phyloP scores from a whole-genome alignment of 2,888 invertebrate species.

The Drosophila monieri region DNA sequence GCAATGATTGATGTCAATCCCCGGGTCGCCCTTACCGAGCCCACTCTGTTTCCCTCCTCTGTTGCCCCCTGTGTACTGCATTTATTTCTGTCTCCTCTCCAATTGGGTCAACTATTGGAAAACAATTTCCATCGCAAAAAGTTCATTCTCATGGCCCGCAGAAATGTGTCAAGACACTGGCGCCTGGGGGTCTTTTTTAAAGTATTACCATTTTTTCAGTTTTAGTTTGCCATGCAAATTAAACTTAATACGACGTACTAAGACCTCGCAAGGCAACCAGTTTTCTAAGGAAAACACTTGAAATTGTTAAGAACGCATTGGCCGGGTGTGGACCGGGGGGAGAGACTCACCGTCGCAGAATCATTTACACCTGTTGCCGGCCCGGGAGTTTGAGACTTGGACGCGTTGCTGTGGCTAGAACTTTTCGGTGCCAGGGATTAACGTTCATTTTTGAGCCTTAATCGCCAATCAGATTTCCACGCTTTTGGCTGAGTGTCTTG shows the following conservation, averaged over 20 bases:
- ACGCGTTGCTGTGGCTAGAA: background rate
- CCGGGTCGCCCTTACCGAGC: slow-evolving; percentile 57
- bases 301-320: slow-evolving; percentile 58
- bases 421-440: slow-evolving; percentile 33
- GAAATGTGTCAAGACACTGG: slow-evolving; percentile 71
- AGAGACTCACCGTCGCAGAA: slow-evolving; percentile 41
- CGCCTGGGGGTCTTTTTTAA: slow-evolving; percentile 53
- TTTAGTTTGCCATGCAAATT: slow-evolving; percentile 64
- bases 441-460: slow-evolving; percentile 38
- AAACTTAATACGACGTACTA: slow-evolving; percentile 61
- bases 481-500: slow-evolving; percentile 6
- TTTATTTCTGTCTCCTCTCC: slow-evolving; percentile 7
- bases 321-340: slow-evolving; percentile 28
- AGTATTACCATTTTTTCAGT: slow-evolving; percentile 36
- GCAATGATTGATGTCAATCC: slow-evolving; percentile 71
- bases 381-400: slow-evolving; percentile 27
- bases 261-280: slow-evolving; percentile 58
- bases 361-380: slow-evolving; percentile 68
- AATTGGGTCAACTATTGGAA: slow-evolving; percentile 70
- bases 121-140: slow-evolving; percentile 30
- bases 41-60: background rate
- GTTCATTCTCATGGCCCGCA: slow-evolving; percentile 52
- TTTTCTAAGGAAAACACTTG: slow-evolving; percentile 46
- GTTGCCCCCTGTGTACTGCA: background rate
- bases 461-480: slow-evolving; percentile 33